A percentile compares a stretch with the other conserved stretches of the same genome.
These are phyloP conservation scores for Pygathrix nemaeus DNA, from an alignment of 2,113 vertebrate genomes.

Conservation along the genomic window DNA sequence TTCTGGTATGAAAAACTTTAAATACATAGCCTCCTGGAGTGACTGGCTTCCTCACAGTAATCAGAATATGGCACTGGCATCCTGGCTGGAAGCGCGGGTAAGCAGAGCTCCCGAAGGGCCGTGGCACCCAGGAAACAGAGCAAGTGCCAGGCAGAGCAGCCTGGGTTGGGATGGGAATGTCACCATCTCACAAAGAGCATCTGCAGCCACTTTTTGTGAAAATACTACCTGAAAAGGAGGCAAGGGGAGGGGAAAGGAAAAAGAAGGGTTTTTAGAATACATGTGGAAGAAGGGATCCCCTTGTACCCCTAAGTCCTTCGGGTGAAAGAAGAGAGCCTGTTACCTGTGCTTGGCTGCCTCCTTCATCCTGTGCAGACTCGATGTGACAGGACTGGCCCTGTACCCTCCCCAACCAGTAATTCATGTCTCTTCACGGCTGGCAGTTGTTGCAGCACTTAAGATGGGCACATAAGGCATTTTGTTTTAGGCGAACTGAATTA, in stretches of 20 bases:
- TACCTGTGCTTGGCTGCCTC: background rate
- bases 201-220: background rate
- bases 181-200: background rate
- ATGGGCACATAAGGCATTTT: background rate
- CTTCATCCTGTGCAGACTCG: background rate
- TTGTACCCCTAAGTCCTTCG: no score
- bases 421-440: background rate
- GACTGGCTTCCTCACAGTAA: constrained; percentile 19
- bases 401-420: background rate
- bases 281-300: background rate
- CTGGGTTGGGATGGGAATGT: fast-evolving
- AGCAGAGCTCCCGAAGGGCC: background rate
- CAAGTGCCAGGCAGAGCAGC: background rate
- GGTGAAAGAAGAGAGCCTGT: background rate
- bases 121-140: background rate
- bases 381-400: background rate
- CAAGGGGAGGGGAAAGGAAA: background rate
- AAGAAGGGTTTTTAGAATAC: background rate
- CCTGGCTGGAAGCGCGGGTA: background rate
- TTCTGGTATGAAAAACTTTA: constrained; percentile 25
- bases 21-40: constrained; percentile 45
- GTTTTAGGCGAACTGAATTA: background rate
- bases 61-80: background rate
- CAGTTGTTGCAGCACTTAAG: background rate
- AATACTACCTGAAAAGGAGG: background rate